Evolutionary conservation across 2,888 invertebrate genomes (phyloP), one percentile per base, ranked within the genome.

Genomic region (Hypomecis atomaria): DNA sequence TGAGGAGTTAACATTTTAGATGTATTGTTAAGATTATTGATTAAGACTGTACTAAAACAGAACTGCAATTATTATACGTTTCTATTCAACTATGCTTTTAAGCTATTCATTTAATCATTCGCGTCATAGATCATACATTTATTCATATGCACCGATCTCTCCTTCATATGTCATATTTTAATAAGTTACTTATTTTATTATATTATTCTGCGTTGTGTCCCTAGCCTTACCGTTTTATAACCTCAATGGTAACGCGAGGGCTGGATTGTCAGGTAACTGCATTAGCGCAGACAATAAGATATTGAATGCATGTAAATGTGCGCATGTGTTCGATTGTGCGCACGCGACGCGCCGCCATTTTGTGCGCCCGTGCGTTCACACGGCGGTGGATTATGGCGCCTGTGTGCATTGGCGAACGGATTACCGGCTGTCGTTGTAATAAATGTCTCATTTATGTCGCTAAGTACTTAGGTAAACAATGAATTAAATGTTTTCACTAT

Each of bases 231-330:
- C 10, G 0, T 50, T 52, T 52, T 33, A 40, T 42, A 40, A 63
- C 47, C 53, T 38, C 13, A 36, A 43, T 42, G n/a, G 9, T 49
- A 52, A 52, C 49, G 9, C 40, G 73, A 76, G 76, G 77, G 80
- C 79, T 74, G 68, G 61, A 71, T 67, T 74, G 71, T 72, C 78
- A 81, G 83, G 83, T 88, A 86, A 89, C 78, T 82, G 84, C 86
- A 90, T 91, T 90, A 89, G 76, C 74, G 78, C 85, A 84, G 81
- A 90, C 90, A 90, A 90, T 89, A 77, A 85, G 83, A 84, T 86
- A 86, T 87, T 86, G 81, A 84, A 86, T 88, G 38, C 87, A 89
- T 88, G 88, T 76, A 86, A 88, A 88, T 85, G 75, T 70, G 71
- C 70, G 74, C 89, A 85, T 85, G 85, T 87, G 87, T 78, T 81